These are phyloP conservation scores for Albula goreensis DNA, from an alignment of 2,113 vertebrate species.

Conservation along the genomic window DNA sequence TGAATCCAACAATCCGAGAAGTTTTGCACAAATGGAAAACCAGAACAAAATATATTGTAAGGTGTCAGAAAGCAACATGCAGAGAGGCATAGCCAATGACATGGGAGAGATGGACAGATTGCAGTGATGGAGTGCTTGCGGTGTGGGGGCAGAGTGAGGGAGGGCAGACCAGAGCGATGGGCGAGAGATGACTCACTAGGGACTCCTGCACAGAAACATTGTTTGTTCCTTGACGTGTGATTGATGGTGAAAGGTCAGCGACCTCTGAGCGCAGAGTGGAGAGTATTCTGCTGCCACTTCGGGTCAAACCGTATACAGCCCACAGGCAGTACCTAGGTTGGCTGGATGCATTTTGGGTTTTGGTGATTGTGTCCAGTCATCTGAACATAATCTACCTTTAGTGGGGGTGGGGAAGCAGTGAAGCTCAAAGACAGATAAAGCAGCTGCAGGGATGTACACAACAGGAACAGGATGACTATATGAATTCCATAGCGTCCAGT, in stretches of 20 bases:
- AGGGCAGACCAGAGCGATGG: background rate
- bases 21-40: too few species aligned
- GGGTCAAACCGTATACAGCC: background rate
- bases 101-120: background rate
- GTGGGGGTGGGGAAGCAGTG: background rate
- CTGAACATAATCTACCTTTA: background rate
- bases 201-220: slow-evolving; percentile 15
- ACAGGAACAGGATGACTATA: background rate
- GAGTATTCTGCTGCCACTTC: background rate
- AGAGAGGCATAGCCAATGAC: background rate
- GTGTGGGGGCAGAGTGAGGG: background rate
- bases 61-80: background rate
- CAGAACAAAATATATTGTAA: background rate
- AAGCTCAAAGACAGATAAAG: background rate
- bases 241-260: slow-evolving; percentile 34
- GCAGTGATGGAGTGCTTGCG: background rate
- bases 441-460: background rate
- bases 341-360: background rate
- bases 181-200: slow-evolving; percentile 28
- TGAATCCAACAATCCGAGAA: background rate
- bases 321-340: background rate
- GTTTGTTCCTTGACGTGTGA: slow-evolving; percentile 14
- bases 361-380: background rate
- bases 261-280: background rate
- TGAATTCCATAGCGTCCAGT: background rate